A percentile compares a stretch with the other conserved stretches of the same genome.
phyloP scores from a whole-genome alignment of 30 jellyfish, hydroid and myxozoan genomes.

The Turritopsis rubra region DNA sequence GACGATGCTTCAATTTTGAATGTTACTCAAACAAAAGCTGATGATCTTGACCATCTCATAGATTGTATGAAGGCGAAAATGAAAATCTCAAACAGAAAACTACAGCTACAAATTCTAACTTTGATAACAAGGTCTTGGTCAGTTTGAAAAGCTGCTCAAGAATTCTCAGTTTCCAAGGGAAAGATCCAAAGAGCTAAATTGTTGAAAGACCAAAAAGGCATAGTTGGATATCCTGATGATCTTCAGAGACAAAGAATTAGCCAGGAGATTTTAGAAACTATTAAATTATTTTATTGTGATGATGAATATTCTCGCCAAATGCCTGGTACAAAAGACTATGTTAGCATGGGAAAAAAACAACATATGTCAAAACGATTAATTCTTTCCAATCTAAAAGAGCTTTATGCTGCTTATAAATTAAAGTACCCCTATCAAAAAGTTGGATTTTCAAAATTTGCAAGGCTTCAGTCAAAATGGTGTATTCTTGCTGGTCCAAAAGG shows the following conservation, averaged over 20 bases:
- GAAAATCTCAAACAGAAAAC: conserved; percentile 26
- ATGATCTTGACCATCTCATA: conserved; percentile 25
- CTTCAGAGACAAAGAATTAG: neutral
- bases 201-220: conserved; percentile 13
- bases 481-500: conserved; percentile 49
- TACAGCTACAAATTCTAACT: conserved; percentile 28
- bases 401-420: conserved; percentile 37
- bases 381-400: conserved; percentile 48
- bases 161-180: neutral
- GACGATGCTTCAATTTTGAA: neutral
- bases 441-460: conserved; percentile 53
- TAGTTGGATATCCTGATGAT: conserved; percentile 15
- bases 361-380: conserved; percentile 38
- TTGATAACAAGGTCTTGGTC: conserved; percentile 29
- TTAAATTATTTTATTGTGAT: conserved; percentile 33
- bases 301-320: conserved; percentile 52
- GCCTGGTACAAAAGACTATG: conserved; percentile 58
- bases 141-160: conserved; percentile 30
- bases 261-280: neutral
- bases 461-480: conserved; percentile 67
- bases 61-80: conserved; percentile 27
- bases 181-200: conserved; percentile 10
- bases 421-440: conserved; percentile 32
- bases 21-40: neutral
- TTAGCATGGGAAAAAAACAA: conserved; percentile 29